phyloP scores from a whole-genome alignment of 1,140 invertebrate genomes.

The Hypothenemus hampei region DNA sequence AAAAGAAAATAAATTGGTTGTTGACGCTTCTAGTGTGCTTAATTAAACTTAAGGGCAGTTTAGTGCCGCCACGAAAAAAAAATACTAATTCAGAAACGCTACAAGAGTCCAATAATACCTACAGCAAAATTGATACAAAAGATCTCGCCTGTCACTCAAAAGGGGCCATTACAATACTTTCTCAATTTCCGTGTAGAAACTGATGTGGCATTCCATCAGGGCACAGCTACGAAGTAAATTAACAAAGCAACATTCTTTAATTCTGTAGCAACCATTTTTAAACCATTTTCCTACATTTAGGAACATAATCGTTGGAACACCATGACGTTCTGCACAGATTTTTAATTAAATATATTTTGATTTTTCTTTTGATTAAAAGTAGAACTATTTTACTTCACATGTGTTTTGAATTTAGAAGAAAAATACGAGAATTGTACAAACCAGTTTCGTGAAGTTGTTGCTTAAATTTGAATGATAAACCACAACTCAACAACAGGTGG shows the following conservation, averaged over 20 bases:
- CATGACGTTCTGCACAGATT: too few relatives aligned
- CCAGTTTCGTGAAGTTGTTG: too few relatives aligned
- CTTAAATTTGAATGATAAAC: too few relatives aligned
- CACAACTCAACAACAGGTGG: too few relatives aligned
- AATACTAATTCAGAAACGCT: conserved; percentile 36
- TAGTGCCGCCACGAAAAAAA: conserved; percentile 29
- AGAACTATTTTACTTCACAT: too few relatives aligned
- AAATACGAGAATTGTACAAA: too few relatives aligned
- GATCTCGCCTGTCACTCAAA: conserved; percentile 45
- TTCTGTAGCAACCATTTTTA: conserved; percentile 2
- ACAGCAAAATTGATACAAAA: conserved; percentile 44
- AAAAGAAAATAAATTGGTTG: conserved; percentile 22
- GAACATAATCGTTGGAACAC: too few relatives aligned
- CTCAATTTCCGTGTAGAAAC: conserved; percentile 45
- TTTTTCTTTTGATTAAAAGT: too few relatives aligned
- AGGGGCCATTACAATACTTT: conserved; percentile 44
- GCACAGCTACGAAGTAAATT: conserved; percentile 44
- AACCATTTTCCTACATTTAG: too few relatives aligned
- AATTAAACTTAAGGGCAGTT: conserved; percentile 20
- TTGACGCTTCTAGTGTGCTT: conserved; percentile 6
- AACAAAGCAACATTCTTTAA: conserved; percentile 39
- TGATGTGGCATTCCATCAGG: conserved; percentile 46
- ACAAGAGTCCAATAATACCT: conserved; percentile 37
- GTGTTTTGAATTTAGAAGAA: too few relatives aligned
- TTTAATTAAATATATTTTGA: too few relatives aligned